Base-by-base conservation (phyloP, 2,888 invertebrate species). In the Eupithecia pulchellata region DNA sequence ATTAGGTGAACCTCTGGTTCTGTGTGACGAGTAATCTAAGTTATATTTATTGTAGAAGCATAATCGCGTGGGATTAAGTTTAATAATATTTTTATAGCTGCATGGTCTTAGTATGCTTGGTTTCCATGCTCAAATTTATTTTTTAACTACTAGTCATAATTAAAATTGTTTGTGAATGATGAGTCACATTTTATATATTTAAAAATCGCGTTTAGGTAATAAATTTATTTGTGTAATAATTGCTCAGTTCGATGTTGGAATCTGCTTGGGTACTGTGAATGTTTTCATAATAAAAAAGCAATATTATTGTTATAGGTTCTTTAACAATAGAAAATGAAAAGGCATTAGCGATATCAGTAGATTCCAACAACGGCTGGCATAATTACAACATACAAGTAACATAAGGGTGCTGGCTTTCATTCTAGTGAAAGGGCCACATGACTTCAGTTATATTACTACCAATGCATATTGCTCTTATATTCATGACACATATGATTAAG, bases 111-210 rank as follows among this genome's bases (percentile, higher is more conserved):
- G 88, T 89, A 89, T 82, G 92, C 93, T 92, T 91, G 86, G 86
- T 91, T 87, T 91, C 93, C 93, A 92, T 93, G 94, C 94, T 93
- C 93, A 93, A 93, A 92, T 88, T 75, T 90, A 89, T 91, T 91
- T 4, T 86, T 89, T 93, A 93, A 89, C 89, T 88, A 84, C 93
- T 94, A 94, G 94, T 94, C 94, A 94, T 93, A 93, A 92, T 87
- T 20, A 79, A 85, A 52, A 62, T 88, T 90, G 89, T 90, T 88
- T 88, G 86, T 88, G 86, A 85, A 84, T 79, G 82, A 81, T 68
- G 77, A 82, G 84, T 84, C 82, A 81, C 83, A 80, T 77, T 79
- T 82, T 74, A 66, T 83, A 32, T 72, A 70, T n/a, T n/a, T n/a
- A n/a, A n/a, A n/a, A 66, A 63, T 68, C 68, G 81, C 78, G 79